Percentiles rank a stretch among this genome's conserved stretches.
Conservation (phyloP, 2,888 invertebrate genomes). For the Chrysolina americana region DNA sequence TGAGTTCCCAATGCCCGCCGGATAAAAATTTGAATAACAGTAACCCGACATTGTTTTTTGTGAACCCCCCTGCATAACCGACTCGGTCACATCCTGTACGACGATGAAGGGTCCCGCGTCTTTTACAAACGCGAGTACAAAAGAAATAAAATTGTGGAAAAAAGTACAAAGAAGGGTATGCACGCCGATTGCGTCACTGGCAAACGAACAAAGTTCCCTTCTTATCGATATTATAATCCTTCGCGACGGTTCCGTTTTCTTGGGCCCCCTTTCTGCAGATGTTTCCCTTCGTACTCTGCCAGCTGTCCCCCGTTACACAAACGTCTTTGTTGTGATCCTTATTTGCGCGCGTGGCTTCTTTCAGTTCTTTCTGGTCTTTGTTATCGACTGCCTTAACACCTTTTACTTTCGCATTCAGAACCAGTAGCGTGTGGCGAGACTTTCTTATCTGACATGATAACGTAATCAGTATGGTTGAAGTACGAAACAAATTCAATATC, state of each 20-base stretch:
- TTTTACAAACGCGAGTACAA: background rate
- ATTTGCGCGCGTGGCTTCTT: slow-evolving; percentile 37
- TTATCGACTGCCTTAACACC: slow-evolving; percentile 25
- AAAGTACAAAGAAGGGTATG: background rate
- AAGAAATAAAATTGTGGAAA: background rate
- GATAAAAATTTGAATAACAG: slow-evolving; percentile 2
- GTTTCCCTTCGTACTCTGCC: slow-evolving; percentile 25
- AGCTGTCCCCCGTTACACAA: slow-evolving; percentile 32
- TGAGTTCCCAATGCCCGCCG: too few species aligned
- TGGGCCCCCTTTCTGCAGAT: slow-evolving; percentile 30
- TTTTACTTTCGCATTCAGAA: slow-evolving; percentile 28
- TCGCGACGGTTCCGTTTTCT: slow-evolving; percentile 21
- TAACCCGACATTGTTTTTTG: slow-evolving; percentile 1
- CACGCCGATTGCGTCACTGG: background rate
- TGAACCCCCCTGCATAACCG: background rate
- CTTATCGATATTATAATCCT: background rate
- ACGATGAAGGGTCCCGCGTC: background rate
- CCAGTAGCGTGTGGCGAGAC: slow-evolving; percentile 2
- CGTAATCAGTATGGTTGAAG: too few species aligned
- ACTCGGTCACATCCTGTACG: slow-evolving; percentile 4
- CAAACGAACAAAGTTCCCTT: slow-evolving; percentile 17
- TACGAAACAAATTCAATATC: too few species aligned
- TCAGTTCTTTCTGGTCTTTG: slow-evolving; percentile 24
- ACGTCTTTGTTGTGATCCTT: slow-evolving; percentile 35
- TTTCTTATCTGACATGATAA: slow-evolving; percentile 10